Percentiles rank a stretch among this genome's conserved stretches.
These are phyloP conservation scores for Azorinus chamasolen DNA, from an alignment of 2,888 invertebrate genomes.

Conservation along the genomic window DNA sequence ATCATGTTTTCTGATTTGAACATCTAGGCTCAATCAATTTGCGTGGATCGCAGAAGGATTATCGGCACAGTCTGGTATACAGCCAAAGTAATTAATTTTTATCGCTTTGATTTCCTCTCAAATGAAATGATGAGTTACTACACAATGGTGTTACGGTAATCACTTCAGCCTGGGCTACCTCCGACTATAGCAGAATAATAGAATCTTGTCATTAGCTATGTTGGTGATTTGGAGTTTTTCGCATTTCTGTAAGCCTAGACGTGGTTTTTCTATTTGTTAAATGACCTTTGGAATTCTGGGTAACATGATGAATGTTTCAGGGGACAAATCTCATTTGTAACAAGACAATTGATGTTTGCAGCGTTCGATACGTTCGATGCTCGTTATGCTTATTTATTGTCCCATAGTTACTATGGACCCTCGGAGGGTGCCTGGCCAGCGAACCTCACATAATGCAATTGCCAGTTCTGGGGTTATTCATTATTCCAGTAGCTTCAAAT, in stretches of 20 bases:
- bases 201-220: constrained; percentile 46
- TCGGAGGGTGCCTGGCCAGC: constrained; percentile 23
- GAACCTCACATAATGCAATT: constrained; percentile 52
- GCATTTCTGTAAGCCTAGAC: constrained; percentile 18
- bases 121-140: constrained; percentile 28
- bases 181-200: constrained; percentile 47
- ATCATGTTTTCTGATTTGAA: too few species aligned
- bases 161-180: constrained; percentile 31
- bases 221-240: constrained; percentile 44
- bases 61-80: too few species aligned
- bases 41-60: too few species aligned
- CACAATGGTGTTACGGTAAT: constrained; percentile 41
- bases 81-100: constrained; percentile 22
- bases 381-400: constrained; percentile 45
- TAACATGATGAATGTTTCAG: constrained; percentile 41
- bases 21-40: too few species aligned
- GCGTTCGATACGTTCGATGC: constrained; percentile 13
- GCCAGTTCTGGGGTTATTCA: constrained; percentile 35
- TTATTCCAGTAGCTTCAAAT: constrained; percentile 44
- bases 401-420: constrained; percentile 21
- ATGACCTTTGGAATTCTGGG: constrained; percentile 44
- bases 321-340: constrained; percentile 28
- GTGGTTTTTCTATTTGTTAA: constrained; percentile 45
- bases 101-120: constrained; percentile 31
- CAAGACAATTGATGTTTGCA: constrained; percentile 36